A percentile compares a stretch with the other conserved stretches of the same genome.
Conservation (phyloP, 2,113 vertebrate genomes). For the Podocnemis expansa region DNA sequence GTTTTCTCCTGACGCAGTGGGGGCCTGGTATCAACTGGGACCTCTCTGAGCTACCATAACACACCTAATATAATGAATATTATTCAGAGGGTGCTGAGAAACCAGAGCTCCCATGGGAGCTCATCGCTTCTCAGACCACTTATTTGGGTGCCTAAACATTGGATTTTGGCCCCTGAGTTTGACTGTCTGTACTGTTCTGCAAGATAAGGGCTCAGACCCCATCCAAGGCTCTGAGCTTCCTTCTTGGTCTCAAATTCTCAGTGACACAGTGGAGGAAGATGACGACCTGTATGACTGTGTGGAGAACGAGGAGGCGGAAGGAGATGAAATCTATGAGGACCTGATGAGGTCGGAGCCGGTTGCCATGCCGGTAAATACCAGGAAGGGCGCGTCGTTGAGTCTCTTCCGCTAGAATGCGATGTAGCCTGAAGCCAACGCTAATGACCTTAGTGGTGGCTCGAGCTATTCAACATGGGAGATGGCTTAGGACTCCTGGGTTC, state of each 20-base stretch:
- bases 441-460: neutral
- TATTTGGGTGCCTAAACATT: neutral
- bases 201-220: neutral
- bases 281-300: slow-evolving; percentile 92
- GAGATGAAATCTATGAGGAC: slow-evolving; percentile 92
- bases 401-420: neutral
- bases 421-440: neutral
- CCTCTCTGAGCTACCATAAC: neutral
- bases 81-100: neutral
- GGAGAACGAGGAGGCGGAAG: slow-evolving; percentile 87
- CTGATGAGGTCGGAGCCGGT: slow-evolving; percentile 84
- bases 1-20: neutral
- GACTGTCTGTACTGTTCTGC: neutral
- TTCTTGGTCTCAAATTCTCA: slow-evolving; percentile 30
- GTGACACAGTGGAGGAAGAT: slow-evolving; percentile 90
- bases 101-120: neutral
- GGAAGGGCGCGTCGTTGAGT: neutral
- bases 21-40: neutral
- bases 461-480: neutral
- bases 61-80: neutral
- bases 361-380: slow-evolving; percentile 72
- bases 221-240: neutral
- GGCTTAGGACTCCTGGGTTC: neutral
- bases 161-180: neutral
- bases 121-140: neutral